Conservation (phyloP, 1,140 invertebrate species). For the Drosophila tani region DNA sequence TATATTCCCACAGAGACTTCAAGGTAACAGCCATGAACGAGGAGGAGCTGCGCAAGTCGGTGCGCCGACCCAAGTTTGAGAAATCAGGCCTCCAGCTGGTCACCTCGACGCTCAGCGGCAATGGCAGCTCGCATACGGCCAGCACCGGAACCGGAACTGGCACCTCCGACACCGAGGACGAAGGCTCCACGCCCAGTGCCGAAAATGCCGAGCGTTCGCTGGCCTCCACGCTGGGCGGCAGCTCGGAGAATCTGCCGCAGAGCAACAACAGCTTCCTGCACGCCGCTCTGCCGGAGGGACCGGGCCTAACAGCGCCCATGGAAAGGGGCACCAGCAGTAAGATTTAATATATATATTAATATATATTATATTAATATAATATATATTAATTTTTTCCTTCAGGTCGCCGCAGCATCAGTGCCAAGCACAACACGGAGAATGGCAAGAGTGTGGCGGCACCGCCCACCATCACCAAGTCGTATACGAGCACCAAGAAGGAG, state of each 20-base stretch:
- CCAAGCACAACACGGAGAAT: conserved; percentile 84
- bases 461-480: conserved; percentile 86
- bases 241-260: conserved; percentile 80
- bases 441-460: conserved; percentile 75
- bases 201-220: conserved; percentile 89
- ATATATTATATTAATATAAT: too few relatives aligned
- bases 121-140: conserved; percentile 83
- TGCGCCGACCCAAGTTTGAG: conserved; percentile 89
- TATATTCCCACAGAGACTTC: conserved; percentile 88
- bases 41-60: conserved; percentile 92
- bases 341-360: too few relatives aligned
- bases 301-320: conserved; percentile 58
- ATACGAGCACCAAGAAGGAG: conserved; percentile 90
- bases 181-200: conserved; percentile 91
- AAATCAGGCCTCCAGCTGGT: conserved; percentile 85
- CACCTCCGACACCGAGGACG: conserved; percentile 92
- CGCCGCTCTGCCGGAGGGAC: conserved; percentile 80
- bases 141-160: conserved; percentile 89
- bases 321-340: conserved; percentile 84
- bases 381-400: background rate
- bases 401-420: conserved; percentile 85
- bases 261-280: conserved; percentile 76
- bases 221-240: conserved; percentile 83
- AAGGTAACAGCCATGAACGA: conserved; percentile 95
- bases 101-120: conserved; percentile 72